Percentiles rank a stretch among this genome's conserved stretches.
Conservation (phyloP, 2,888 invertebrate genomes). For the Colletes collaris region DNA sequence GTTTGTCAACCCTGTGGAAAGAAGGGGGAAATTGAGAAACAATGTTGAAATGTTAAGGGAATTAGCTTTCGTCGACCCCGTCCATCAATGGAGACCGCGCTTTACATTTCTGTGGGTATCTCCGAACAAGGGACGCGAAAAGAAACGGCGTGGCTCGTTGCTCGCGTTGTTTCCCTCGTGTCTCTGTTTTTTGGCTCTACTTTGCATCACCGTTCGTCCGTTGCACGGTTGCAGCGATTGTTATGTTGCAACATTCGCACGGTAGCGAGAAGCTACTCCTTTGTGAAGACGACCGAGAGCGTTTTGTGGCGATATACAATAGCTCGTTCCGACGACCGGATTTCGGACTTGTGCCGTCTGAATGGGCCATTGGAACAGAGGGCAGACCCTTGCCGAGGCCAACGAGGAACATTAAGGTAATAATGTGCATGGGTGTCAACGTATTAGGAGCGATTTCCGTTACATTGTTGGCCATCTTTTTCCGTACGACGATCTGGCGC, state of each 20-base stretch:
- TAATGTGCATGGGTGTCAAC: constrained; percentile 71
- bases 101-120: constrained; percentile 2
- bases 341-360: constrained; percentile 67
- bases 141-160: background rate
- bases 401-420: constrained; percentile 62
- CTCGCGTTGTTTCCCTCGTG: background rate
- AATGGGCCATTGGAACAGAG: constrained; percentile 67
- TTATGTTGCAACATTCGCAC: constrained; percentile 63
- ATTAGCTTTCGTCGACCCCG: background rate
- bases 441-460: constrained; percentile 72
- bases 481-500: background rate
- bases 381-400: constrained; percentile 45
- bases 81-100: background rate
- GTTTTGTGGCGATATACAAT: constrained; percentile 14
- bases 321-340: constrained; percentile 60
- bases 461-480: constrained; percentile 62
- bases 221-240: constrained; percentile 61
- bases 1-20: no score
- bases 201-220: constrained; percentile 52
- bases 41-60: no score
- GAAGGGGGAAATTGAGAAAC: no score
- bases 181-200: constrained; percentile 20
- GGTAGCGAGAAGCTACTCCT: constrained; percentile 61
- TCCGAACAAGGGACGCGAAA: constrained; percentile 8
- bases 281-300: constrained; percentile 45